A percentile compares a stretch with the other conserved stretches of the same genome.
These are phyloP conservation scores for Scelioninae gen. 2 DNA, from an alignment of 2,888 invertebrate species.

Conservation along the genomic window DNA sequence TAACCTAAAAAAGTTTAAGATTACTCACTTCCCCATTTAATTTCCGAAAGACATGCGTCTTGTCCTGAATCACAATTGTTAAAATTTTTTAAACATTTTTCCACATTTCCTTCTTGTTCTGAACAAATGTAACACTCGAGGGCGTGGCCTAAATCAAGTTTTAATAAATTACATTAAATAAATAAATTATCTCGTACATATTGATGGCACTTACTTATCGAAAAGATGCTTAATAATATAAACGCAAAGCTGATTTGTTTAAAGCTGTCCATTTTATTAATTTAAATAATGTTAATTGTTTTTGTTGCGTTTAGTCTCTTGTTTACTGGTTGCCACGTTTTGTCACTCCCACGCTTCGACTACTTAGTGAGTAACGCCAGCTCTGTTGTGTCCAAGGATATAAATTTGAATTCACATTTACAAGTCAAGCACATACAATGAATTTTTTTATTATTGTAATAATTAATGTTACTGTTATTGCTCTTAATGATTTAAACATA, in stretches of 20 bases:
- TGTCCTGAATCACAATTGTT: conserved; percentile 92
- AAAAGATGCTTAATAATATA: neutral
- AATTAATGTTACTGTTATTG: too few relatives aligned
- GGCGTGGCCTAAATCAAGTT: conserved; percentile 77
- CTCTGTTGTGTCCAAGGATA: too few relatives aligned
- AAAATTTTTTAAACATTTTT: conserved; percentile 94
- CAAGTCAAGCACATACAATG: too few relatives aligned
- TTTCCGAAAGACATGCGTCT: conserved; percentile 91
- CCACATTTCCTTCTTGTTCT: conserved; percentile 92
- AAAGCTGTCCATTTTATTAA: conserved; percentile 12
- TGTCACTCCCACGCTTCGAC: too few relatives aligned
- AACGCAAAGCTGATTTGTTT: conserved; percentile 11
- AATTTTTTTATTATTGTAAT: too few relatives aligned
- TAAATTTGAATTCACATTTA: too few relatives aligned
- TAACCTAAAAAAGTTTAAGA: too few relatives aligned
- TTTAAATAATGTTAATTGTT: conserved; percentile 17
- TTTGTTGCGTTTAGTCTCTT: conserved; percentile 13
- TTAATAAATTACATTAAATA: conserved; percentile 11
- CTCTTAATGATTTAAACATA: too few relatives aligned
- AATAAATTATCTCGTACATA: neutral
- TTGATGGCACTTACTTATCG: conserved; percentile 18
- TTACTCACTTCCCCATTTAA: conserved; percentile 91
- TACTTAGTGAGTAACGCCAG: too few relatives aligned
- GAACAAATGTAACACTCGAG: conserved; percentile 97
- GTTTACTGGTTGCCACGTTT: too few relatives aligned